Base-by-base conservation (phyloP, 2,797 vertebrate genomes). In the Acanthornis magna region DNA sequence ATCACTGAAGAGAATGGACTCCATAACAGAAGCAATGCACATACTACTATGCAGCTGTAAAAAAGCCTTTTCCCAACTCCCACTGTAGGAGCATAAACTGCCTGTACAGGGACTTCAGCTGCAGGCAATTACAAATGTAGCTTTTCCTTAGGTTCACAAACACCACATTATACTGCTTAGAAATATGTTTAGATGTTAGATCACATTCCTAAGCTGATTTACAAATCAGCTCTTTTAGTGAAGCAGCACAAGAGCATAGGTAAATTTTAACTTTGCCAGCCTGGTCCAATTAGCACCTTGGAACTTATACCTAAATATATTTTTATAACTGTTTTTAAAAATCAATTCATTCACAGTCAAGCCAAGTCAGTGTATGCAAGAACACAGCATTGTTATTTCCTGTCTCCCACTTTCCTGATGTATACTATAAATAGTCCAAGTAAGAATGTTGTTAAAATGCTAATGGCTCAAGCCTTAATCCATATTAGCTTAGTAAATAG, bases 361-460 rank as follows among this genome's bases (percentile, higher is more conserved):
- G 34, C n/a, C 0, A 2, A 77, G n/a, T 27, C 53, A 84, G 45
- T 7, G 13, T n/a, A 50, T 60, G 25, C 27, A 84, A 90, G 68
- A 94, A 88, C 76, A 80, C 0, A 73, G 54, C 6, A 0, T 18
- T 78, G 53, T 88, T 90, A 68, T 85, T 94, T 88, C 83, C 85
- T 79, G 70, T 26, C 79, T 95, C 40, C 84, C 43, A 29, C 58
- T 93, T 85, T 78, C 67, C 66, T 88, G 43, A 78, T 61, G 26
- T 74, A 65, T 48, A 51, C 53, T 95, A 92, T 87, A 91, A 96
- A 96, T 89, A 96, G 71, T 18, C 17, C 34, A 89, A 90, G 62
- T 34, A 68, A 78, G 30, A 81, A 63, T 30, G 12, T 11, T 88
- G 85, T 80, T 54, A 61, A 88, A 76, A 58, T 62, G 42, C 13